Percentiles rank a stretch among this genome's conserved stretches.
Conservation (phyloP, 1,140 invertebrate genomes). For the Trachymyrmex cornetzi region DNA sequence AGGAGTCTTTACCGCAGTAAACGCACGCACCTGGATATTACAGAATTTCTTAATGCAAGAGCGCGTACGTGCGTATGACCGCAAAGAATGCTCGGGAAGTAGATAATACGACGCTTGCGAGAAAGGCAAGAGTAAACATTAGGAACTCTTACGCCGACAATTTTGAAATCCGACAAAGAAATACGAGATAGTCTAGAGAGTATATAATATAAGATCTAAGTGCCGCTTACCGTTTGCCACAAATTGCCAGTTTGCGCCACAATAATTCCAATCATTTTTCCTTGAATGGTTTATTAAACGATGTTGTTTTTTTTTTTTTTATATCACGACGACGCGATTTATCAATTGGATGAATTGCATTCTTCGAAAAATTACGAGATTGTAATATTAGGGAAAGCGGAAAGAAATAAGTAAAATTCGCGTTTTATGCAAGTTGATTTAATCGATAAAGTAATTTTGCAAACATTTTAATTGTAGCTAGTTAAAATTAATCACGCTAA, state of each 20-base stretch:
- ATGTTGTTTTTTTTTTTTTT: neutral
- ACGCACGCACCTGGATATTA: slow-evolving; percentile 25
- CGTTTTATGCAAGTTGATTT: neutral
- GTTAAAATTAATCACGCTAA: neutral
- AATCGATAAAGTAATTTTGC: neutral
- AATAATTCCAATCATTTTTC: slow-evolving; percentile 42
- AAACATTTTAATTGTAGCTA: neutral
- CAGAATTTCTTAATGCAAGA: slow-evolving; percentile 26
- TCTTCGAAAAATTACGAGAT: neutral
- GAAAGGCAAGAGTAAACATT: slow-evolving; percentile 53
- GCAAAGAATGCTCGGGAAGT: slow-evolving; percentile 29
- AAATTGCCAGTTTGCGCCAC: slow-evolving; percentile 38
- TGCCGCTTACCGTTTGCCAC: slow-evolving; percentile 29
- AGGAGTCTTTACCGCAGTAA: slow-evolving; percentile 3
- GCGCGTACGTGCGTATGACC: slow-evolving; percentile 18
- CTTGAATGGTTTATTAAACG: slow-evolving; percentile 15
- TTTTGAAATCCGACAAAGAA: slow-evolving; percentile 42
- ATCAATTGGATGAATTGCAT: neutral
- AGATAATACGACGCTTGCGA: slow-evolving; percentile 50
- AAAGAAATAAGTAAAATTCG: neutral
- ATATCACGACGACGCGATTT: neutral
- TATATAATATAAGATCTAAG: neutral
- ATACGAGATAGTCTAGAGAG: neutral
- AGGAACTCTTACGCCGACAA: slow-evolving; percentile 36
- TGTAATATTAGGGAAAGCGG: neutral